Base-by-base conservation (phyloP, 1,140 invertebrate genomes). In the Chionoecetes opilio region DNA sequence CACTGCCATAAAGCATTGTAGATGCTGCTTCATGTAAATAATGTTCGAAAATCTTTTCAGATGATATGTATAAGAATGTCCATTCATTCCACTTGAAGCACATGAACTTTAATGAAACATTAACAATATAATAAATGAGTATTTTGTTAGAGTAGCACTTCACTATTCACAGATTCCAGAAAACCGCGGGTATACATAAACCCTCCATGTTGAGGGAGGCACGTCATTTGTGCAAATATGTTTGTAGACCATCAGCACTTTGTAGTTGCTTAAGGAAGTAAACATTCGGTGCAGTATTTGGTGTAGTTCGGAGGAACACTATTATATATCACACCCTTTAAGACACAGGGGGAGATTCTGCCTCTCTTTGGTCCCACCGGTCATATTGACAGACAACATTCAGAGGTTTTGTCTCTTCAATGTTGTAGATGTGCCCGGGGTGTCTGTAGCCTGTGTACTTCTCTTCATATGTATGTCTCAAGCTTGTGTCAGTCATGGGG, bases 331-430 rank as follows among this genome's bases (percentile, higher is more conserved):
- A n/a, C n/a, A 93, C 37, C 35, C 41, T 37, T 93, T 85, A 93
- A 35, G 92, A 93, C 8, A 86, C 85, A 3, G 87, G 92, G 0
- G 92, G 92, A 75, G 85, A 88, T 34, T 93, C 92, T 35, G 92
- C 35, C 14, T 88, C 84, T 63, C 92, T 87, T n/a, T 93, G 92
- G 84, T 93, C 92, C 92, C 92, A 93, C 8, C 75, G 92, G 53
- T 53, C 53, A 35, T 88, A 85, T 89, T 88, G 84, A 32, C 11
- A n/a, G 32, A 93, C 35, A 34, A 32, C 41, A 63, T 93, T 93
- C 38, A 93, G 31, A 29, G 92, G 92, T 14, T 88, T 87, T 11
- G 88, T 93, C 32, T 93, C 92, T 41, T 93, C 92, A 29, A 88
- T 37, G 34, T 85, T 93, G 37, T 82, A 93, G 35, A 88, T 75